Percentiles rank a stretch among this genome's conserved stretches.
Evolutionary conservation across 2,888 invertebrate genomes (phyloP).

Genomic region (Cephus runcator): DNA sequence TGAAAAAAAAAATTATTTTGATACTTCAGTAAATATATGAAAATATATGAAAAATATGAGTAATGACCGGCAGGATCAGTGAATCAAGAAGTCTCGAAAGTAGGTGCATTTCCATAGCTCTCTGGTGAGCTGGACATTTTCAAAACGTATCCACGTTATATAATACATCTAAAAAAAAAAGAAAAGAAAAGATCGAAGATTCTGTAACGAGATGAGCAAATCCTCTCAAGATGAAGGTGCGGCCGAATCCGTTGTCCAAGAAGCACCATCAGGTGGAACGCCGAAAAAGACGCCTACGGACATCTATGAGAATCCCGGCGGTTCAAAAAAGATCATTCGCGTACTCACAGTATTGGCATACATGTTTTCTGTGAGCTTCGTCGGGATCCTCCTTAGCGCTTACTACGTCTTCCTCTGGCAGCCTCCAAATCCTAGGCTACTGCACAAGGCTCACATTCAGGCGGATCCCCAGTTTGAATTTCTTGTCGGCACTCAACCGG

Average conservation of each 20-base stretch:
- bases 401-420: conserved; percentile 88
- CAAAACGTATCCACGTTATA: not conserved
- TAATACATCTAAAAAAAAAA: not conserved
- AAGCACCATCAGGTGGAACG: not conserved
- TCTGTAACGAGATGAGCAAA: conserved; percentile 9
- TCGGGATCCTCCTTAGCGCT: conserved; percentile 82
- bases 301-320: conserved; percentile 46
- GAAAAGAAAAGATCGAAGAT: not conserved
- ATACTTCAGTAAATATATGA: not conserved
- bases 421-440: conserved; percentile 69
- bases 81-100: not conserved
- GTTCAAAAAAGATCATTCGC: conserved; percentile 67
- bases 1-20: not conserved
- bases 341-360: conserved; percentile 84
- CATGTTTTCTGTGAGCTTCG: conserved; percentile 86
- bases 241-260: conserved; percentile 13
- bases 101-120: too few relatives aligned
- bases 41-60: too few relatives aligned
- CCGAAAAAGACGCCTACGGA: conserved; percentile 35
- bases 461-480: conserved; percentile 39
- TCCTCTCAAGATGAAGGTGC: conserved; percentile 19
- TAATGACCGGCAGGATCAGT: not conserved
- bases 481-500: conserved; percentile 22
- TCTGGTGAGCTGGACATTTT: not conserved
- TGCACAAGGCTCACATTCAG: conserved; percentile 35